These are phyloP conservation scores for Perccottus glenii DNA, from an alignment of 2,113 vertebrate genomes.

Conservation along the genomic window DNA sequence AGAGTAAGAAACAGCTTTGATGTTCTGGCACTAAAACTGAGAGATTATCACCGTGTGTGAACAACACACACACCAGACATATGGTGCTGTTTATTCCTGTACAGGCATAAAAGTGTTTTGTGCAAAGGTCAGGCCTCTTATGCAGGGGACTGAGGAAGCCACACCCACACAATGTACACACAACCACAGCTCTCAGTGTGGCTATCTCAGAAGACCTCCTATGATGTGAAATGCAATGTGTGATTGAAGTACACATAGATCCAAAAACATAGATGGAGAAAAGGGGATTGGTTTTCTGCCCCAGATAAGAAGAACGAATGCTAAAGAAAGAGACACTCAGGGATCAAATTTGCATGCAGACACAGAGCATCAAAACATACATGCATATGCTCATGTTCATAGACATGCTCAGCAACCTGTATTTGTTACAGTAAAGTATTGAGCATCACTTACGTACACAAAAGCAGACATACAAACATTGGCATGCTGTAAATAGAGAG, in stretches of 20 bases:
- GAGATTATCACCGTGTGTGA: conserved; percentile 22
- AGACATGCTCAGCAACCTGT: conserved; percentile 19
- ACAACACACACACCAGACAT: conserved; percentile 34
- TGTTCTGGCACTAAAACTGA: conserved; percentile 17
- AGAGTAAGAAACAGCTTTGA: conserved; percentile 22
- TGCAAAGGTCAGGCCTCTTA: background rate
- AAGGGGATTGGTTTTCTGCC: conserved; percentile 48
- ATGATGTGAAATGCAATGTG: conserved; percentile 31
- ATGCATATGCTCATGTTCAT: background rate
- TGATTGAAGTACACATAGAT: conserved; percentile 22
- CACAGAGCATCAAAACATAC: conserved; percentile 7
- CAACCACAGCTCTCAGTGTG: background rate
- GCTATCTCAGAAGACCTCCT: conserved; percentile 20
- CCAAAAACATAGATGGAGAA: conserved; percentile 31
- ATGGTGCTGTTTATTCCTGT: conserved; percentile 15
- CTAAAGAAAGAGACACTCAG: conserved; percentile 46
- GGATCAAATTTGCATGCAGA: conserved; percentile 52
- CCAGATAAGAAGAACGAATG: conserved; percentile 59
- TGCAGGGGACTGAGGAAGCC: conserved; percentile 1
- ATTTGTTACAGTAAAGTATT: conserved; percentile 15
- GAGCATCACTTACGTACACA: background rate
- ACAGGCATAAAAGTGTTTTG: conserved; percentile 21
- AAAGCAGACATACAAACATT: conserved; percentile 2
- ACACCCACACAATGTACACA: conserved; percentile 19
- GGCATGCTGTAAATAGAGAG: conserved; percentile 38